phyloP scores from a whole-genome alignment of 2,113 vertebrate species.

The Oplegnathus fasciatus region DNA sequence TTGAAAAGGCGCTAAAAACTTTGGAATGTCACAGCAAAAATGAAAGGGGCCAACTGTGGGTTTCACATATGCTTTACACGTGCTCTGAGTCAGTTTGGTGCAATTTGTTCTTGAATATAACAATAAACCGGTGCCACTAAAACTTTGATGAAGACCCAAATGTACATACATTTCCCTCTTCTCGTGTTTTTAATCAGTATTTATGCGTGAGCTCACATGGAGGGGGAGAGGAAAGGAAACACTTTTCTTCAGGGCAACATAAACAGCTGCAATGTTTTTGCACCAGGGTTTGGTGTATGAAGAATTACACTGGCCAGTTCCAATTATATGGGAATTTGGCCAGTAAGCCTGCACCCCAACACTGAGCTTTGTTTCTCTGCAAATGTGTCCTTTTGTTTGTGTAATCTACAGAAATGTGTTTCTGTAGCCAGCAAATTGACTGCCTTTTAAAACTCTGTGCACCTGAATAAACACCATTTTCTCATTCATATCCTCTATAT shows the following conservation, averaged over 20 bases:
- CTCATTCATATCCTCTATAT: slow-evolving; percentile 12
- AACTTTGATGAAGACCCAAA: neutral
- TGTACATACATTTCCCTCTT: neutral
- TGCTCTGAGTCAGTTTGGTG: neutral
- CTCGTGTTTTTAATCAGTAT: slow-evolving; percentile 16
- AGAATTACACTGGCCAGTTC: slow-evolving; percentile 19
- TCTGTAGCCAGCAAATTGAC: slow-evolving; percentile 23
- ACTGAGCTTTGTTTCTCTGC: slow-evolving; percentile 28
- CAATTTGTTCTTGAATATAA: neutral
- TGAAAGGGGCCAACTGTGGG: neutral
- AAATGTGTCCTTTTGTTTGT: slow-evolving; percentile 59
- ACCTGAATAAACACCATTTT: slow-evolving; percentile 47
- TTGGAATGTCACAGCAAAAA: neutral
- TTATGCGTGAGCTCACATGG: slow-evolving; percentile 14
- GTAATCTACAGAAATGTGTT: slow-evolving; percentile 36
- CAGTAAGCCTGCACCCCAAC: neutral
- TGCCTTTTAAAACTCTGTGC: slow-evolving; percentile 31
- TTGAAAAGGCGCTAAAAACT: neutral
- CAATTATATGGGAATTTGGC: slow-evolving; percentile 14
- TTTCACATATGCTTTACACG: neutral
- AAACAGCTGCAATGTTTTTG: slow-evolving; percentile 39
- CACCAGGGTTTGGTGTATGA: slow-evolving; percentile 1
- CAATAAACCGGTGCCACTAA: neutral
- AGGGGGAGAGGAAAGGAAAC: neutral
- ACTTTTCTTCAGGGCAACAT: neutral